Conservation (phyloP, 2,797 vertebrate species). For the Thamnophis elegans region DNA sequence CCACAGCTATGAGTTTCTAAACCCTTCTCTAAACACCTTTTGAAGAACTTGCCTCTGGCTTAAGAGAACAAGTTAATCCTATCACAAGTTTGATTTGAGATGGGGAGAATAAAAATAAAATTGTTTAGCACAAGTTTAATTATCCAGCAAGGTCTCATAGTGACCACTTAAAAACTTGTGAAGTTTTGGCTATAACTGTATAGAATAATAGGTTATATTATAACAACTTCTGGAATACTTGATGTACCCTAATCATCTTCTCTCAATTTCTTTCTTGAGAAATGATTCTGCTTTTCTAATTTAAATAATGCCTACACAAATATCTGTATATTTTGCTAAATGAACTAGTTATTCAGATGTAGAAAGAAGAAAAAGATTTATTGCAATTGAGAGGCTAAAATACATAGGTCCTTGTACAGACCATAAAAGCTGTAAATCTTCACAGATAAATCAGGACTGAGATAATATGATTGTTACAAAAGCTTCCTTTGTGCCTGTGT, state of each 20-base stretch:
- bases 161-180: not conserved
- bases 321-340: constrained; percentile 47
- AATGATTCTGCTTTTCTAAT: constrained; percentile 35
- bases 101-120: constrained; percentile 24
- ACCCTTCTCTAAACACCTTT: not conserved
- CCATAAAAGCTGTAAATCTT: constrained; percentile 57
- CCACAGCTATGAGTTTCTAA: not conserved
- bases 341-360: constrained; percentile 46
- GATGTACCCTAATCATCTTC: not conserved
- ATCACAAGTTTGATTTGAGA: not conserved
- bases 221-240: not conserved
- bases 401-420: constrained; percentile 49
- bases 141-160: not conserved
- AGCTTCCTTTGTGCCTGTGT: constrained; percentile 61
- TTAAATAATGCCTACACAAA: constrained; percentile 39
- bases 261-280: not conserved
- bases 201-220: not conserved
- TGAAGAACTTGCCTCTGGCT: not conserved
- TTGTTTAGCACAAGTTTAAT: not conserved
- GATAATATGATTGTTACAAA: constrained; percentile 55
- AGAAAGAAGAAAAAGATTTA: constrained; percentile 39
- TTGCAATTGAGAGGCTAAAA: constrained; percentile 48
- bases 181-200: not conserved
- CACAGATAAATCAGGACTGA: constrained; percentile 48
- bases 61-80: not conserved